These are phyloP conservation scores for Esox niger DNA, from an alignment of 2,113 vertebrate genomes.

Conservation along the genomic window DNA sequence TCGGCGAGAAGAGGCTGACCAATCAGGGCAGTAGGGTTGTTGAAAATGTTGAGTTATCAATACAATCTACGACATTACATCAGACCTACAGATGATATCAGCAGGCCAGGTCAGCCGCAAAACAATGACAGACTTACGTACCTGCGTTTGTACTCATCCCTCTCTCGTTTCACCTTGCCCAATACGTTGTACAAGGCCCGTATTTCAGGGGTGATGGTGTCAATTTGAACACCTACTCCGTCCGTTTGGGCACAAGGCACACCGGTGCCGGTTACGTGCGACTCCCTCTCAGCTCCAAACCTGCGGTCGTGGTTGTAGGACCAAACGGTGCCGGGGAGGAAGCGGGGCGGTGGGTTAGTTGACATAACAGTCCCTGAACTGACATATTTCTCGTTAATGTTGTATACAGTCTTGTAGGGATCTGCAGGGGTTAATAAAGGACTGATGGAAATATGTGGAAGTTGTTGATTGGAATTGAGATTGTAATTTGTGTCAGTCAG, in stretches of 20 bases:
- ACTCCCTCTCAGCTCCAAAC: slow-evolving; percentile 68
- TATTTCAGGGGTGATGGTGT: slow-evolving; percentile 80
- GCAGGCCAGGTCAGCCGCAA: no score
- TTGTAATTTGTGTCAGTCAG: slow-evolving; percentile 63
- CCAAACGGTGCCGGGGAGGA: slow-evolving; percentile 77
- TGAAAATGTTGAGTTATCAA: no score
- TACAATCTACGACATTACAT: no score
- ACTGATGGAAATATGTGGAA: slow-evolving; percentile 23
- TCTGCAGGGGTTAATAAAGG: slow-evolving; percentile 49
- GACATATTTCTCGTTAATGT: slow-evolving; percentile 53
- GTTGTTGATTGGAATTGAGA: slow-evolving; percentile 28
- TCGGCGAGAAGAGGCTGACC: no score
- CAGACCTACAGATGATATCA: no score
- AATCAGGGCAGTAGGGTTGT: no score
- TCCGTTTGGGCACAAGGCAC: slow-evolving; percentile 70
- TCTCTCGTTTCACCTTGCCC: slow-evolving; percentile 76
- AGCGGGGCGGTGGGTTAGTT: slow-evolving; percentile 52
- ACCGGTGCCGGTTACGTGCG: slow-evolving; percentile 68
- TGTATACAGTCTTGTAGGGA: slow-evolving; percentile 12
- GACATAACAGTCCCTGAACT: slow-evolving; percentile 2
- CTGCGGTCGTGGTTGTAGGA: slow-evolving; percentile 77
- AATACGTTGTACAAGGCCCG: slow-evolving; percentile 79
- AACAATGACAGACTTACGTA: not conserved
- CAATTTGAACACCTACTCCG: slow-evolving; percentile 77
- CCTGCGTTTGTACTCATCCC: slow-evolving; percentile 78